A percentile compares a stretch with the other conserved stretches of the same genome.
phyloP scores from a whole-genome alignment of 2,797 vertebrate genomes.

The Sebastes hubbsi region DNA sequence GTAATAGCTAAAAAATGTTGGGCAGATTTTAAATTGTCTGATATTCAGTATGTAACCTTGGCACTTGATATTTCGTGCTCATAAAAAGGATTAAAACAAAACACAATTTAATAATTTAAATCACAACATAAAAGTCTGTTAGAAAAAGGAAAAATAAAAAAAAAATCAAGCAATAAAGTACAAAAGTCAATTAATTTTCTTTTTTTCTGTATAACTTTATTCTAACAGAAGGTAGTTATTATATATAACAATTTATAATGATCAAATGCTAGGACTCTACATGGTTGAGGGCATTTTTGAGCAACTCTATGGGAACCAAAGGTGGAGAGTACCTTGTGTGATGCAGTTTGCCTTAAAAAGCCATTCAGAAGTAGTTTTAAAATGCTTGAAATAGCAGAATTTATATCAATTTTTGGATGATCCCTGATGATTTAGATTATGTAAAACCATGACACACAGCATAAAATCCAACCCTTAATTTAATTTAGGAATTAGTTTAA shows the following conservation, averaged over 20 bases:
- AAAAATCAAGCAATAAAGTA: not conserved
- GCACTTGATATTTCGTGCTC: not conserved
- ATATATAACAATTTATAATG: not conserved
- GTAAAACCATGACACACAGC: not conserved
- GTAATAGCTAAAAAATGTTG: not conserved
- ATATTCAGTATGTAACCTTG: not conserved
- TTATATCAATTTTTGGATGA: not conserved
- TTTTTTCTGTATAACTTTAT: not conserved
- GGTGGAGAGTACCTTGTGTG: not conserved
- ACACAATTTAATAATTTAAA: not conserved
- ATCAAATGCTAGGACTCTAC: not conserved
- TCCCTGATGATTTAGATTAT: not conserved
- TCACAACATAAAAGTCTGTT: not conserved
- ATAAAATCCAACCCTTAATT: not conserved
- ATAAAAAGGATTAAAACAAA: not conserved
- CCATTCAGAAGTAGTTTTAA: not conserved
- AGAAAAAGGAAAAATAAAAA: not conserved
- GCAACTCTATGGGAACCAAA: not conserved
- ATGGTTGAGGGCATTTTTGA: not conserved
- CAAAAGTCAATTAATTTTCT: not conserved
- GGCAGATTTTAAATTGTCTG: not conserved
- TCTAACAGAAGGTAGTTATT: no score
- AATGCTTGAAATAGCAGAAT: not conserved
- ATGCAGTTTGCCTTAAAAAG: not conserved
- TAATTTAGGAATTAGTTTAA: rapidly evolving